Evolutionary conservation across 2,797 vertebrate species (phyloP).

Genomic region (Poeciliopsis gracilis): DNA sequence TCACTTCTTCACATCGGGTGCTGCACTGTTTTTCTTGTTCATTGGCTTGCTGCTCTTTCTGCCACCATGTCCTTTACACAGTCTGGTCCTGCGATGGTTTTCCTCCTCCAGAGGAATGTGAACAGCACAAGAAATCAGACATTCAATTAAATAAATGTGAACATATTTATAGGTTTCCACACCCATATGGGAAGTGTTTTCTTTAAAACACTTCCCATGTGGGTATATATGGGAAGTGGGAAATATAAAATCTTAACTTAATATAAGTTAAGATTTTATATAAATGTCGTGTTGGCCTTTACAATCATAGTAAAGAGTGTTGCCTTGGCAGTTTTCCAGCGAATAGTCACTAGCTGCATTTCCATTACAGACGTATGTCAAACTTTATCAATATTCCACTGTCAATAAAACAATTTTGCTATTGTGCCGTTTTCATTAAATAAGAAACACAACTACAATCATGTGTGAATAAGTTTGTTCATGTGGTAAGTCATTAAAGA

Average conservation of each 20-base stretch:
- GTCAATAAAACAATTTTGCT: too few relatives aligned
- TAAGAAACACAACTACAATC: too few relatives aligned
- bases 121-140: neutral
- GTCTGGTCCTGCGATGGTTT: neutral
- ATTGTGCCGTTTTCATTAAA: too few relatives aligned
- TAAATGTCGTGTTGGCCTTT: neutral
- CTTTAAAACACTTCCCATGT: too few relatives aligned
- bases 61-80: neutral
- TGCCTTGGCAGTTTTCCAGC: neutral
- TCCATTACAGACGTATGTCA: too few relatives aligned
- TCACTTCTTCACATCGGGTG: neutral
- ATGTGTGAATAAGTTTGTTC: too few relatives aligned
- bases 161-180: neutral
- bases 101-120: neutral
- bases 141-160: neutral
- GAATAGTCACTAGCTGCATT: neutral
- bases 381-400: too few relatives aligned
- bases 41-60: neutral
- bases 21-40: neutral
- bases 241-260: too few relatives aligned
- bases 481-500: too few relatives aligned
- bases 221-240: too few relatives aligned
- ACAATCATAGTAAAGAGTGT: neutral
- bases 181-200: neutral
- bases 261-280: neutral